Base-by-base conservation (phyloP, 2,888 invertebrate species). In the Drosophila histrio region DNA sequence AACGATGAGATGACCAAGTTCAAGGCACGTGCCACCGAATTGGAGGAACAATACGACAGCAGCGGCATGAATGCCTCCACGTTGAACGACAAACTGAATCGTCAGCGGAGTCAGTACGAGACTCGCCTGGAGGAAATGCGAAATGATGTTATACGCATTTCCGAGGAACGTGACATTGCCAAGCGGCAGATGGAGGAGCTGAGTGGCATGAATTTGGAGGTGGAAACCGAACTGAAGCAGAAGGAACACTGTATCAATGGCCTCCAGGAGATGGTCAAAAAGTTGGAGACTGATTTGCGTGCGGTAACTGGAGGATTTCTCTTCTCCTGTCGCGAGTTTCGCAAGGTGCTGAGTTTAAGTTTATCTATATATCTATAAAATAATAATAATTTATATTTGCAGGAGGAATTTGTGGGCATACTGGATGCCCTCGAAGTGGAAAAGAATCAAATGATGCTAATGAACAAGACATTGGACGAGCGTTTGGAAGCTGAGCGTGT, bases 41-140 rank as follows among this genome's bases (percentile, higher is more conserved):
- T 95, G 64, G 92, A 94, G 22, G 94, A 95, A 67, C 95, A 95
- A 85, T 93, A 93, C 56, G 93, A 93, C 28, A 94, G 93, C 75
- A 95, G 95, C 77, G 94, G 95, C 72, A 91, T 94, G 56, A 91
- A 94, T 26, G 93, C 96, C 19, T 93, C 93, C 63, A 93, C 93
- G 24, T 93, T 96, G 72, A 93, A 94, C 69, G 90, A 91, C 17
- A 90, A 88, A 39, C 54, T 91, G 1, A 84, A 77, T 5, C 72
- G 79, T 0, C 90, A 91, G 66, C 89, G 90, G 5, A 72, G 58
- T 6, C 87, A 90, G 34, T 90, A 85, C 36, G 91, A 92, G 43
- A 82, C 64, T 13, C 83, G 87, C 9, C 47, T 91, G 50, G 79
- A 82, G 1, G 90, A 91, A 0, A 28, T 90, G 13, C 71, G 86